phyloP scores from a whole-genome alignment of 1,140 invertebrate species.

The Ostrea edulis region DNA sequence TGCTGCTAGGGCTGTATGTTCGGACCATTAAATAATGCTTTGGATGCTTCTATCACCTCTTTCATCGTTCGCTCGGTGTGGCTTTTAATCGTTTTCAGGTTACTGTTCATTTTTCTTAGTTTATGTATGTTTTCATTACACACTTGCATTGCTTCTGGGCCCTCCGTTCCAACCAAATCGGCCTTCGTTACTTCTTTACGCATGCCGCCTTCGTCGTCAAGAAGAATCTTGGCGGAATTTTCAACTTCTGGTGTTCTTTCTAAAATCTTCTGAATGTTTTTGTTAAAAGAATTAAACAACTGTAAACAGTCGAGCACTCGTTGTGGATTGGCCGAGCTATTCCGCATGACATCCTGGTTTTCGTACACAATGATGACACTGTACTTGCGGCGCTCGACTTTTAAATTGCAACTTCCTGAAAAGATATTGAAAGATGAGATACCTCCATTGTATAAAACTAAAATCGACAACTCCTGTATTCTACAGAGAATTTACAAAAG shows the following conservation, averaged over 20 bases:
- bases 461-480: neutral
- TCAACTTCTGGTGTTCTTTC: constrained; percentile 57
- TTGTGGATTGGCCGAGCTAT: constrained; percentile 23
- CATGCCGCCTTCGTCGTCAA: constrained; percentile 63
- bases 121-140: constrained; percentile 60
- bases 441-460: neutral
- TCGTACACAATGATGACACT: constrained; percentile 16
- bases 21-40: constrained; percentile 55
- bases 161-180: constrained; percentile 51
- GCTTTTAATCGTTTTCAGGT: constrained; percentile 60
- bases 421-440: neutral
- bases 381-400: constrained; percentile 9
- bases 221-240: constrained; percentile 54
- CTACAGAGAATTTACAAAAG: neutral
- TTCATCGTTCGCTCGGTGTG: constrained; percentile 56
- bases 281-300: constrained; percentile 62
- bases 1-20: neutral
- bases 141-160: constrained; percentile 56
- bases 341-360: constrained; percentile 28
- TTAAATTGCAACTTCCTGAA: constrained; percentile 20
- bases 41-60: constrained; percentile 62
- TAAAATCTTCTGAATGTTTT: constrained; percentile 57
- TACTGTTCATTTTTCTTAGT: constrained; percentile 55
- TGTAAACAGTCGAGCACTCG: constrained; percentile 54
- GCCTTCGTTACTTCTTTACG: constrained; percentile 59